A percentile compares a stretch with the other conserved stretches of the same genome.
Conservation (phyloP, 2,797 vertebrate species). For the Acanthis flammea region DNA sequence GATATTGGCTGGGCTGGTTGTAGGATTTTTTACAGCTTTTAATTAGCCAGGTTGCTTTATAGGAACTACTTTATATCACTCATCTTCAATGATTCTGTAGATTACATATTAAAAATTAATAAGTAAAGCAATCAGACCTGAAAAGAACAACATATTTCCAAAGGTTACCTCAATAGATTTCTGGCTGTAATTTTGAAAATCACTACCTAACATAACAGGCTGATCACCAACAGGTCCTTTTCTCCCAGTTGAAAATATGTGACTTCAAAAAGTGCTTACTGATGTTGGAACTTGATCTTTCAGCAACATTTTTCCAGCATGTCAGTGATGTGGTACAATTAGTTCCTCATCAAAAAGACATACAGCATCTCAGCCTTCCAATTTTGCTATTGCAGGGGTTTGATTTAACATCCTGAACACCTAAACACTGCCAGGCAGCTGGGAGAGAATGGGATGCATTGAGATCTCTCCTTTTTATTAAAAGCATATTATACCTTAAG, state of each 20-base stretch:
- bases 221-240: background rate
- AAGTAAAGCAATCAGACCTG: background rate
- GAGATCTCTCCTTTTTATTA: conserved; percentile 58
- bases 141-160: background rate
- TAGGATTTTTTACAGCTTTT: background rate
- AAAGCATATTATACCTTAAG: conserved; percentile 60
- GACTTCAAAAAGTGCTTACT: conserved; percentile 11
- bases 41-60: background rate
- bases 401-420: conserved; percentile 44
- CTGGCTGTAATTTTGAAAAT: background rate
- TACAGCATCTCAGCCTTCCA: background rate
- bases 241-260: background rate
- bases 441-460: background rate
- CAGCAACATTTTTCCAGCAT: background rate
- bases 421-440: background rate
- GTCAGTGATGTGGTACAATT: conserved; percentile 22
- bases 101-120: background rate
- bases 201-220: background rate
- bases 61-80: background rate
- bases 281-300: conserved; percentile 25
- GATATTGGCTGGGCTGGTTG: background rate
- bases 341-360: conserved; percentile 51
- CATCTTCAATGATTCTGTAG: background rate
- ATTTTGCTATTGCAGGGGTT: conserved; percentile 19
- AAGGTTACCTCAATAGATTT: background rate